Base-by-base conservation (phyloP, 1,140 invertebrate species). In the Drosophila repleta region DNA sequence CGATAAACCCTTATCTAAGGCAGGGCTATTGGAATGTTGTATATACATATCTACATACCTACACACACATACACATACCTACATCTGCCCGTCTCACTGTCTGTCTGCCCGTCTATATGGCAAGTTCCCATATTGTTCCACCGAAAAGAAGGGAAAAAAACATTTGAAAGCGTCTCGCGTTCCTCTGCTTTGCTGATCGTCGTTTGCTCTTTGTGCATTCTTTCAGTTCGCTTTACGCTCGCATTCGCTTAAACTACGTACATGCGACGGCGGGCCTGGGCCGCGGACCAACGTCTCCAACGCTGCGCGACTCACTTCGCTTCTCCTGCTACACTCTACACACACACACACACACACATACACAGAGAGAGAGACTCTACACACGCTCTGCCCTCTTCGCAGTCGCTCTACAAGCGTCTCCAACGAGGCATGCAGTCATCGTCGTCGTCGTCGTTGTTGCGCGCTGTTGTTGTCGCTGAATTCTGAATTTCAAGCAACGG, bases 381-480 rank as follows among this genome's bases (percentile, higher is more conserved):
- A 35, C 32, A 3, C 32, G 8, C 32, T 11, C 32, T 35, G 32
- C 32, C 10, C 32, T 35, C 32, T 35, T 11, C 32, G 8, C 29
- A 29, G 29, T 71, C 79, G 64, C 53, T 77, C 61, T 82, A 48
- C 55, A 35, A 35, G 32, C 64, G 68, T 76, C 79, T 74, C 79
- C 70, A 78, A 78, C 79, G 66, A 87, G 82, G 74, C 82, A 82
- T 85, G 82, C 82, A 85, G 78, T 85, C 82, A 85, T 87, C 83
- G 74, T 26, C 68, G 52, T 39, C 37, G 63, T n/a, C n/a, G n/a
- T n/a, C n/a, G n/a, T n/a, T n/a, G n/a, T 41, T n/a, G 39, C 39
- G 39, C 39, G 39, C 39, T 43, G 52, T 73, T 49, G 56, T 24
- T 71, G 35, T 53, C 20, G 65, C 57, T 68, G 48, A 68, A 68